A percentile compares a stretch with the other conserved stretches of the same genome.
Conservation (phyloP, 2,113 vertebrate genomes). For the Serinus canaria region DNA sequence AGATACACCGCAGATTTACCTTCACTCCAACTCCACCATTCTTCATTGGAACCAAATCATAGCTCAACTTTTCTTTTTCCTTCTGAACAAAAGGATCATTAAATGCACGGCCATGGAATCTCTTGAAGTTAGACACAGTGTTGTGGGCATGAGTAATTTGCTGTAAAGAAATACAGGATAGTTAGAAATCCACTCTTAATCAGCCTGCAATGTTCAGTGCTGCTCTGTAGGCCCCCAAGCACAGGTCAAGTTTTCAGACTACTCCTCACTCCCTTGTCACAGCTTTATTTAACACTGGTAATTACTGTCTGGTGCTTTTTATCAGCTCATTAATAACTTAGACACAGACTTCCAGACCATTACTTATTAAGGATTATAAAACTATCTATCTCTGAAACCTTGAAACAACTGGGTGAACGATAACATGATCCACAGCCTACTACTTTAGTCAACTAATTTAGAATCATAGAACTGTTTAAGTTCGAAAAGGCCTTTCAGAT, state of each 20-base stretch:
- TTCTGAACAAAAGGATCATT: slow-evolving; percentile 77
- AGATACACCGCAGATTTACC: slow-evolving; percentile 54
- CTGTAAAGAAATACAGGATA: slow-evolving; percentile 56
- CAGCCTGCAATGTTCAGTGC: not conserved
- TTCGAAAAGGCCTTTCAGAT: not conserved
- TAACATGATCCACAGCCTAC: not conserved
- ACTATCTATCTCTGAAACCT: not conserved
- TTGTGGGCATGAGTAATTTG: slow-evolving; percentile 82
- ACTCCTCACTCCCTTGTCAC: not conserved
- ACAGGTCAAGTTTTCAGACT: not conserved
- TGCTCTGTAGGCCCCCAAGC: not conserved
- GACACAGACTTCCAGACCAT: not conserved
- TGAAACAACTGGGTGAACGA: not conserved
- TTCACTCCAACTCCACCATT: slow-evolving; percentile 81
- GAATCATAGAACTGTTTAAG: fast-evolving
- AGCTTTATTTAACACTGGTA: not conserved
- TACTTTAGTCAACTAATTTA: not conserved
- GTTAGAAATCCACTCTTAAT: not conserved
- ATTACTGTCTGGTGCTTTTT: not conserved
- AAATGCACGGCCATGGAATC: slow-evolving; percentile 77
- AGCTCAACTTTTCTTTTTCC: slow-evolving; percentile 75
- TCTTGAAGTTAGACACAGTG: slow-evolving; percentile 82
- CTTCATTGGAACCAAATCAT: slow-evolving; percentile 78
- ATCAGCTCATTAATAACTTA: not conserved
- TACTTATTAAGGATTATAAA: not conserved